These are phyloP conservation scores for Siniperca obscura DNA, from an alignment of 2,797 vertebrate species.

Conservation along the genomic window DNA sequence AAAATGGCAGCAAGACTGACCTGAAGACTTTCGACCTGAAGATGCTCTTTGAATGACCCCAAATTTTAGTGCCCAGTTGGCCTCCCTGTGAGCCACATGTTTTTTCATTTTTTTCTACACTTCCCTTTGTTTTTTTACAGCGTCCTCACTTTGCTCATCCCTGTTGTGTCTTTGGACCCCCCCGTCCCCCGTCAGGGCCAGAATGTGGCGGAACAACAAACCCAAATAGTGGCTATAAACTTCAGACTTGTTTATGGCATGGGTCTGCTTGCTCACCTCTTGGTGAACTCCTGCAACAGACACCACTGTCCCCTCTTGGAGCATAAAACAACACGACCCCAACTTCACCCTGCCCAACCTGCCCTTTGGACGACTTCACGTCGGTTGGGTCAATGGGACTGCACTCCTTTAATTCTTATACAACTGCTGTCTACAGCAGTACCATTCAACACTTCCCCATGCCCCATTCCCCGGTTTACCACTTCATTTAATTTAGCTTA, in stretches of 20 bases:
- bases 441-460: conserved; percentile 12
- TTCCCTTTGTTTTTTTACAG: conserved; percentile 67
- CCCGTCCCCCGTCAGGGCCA: conserved; percentile 32
- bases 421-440: conserved; percentile 4
- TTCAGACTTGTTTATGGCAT: conserved; percentile 85
- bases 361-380: conserved; percentile 64
- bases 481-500: conserved; percentile 47
- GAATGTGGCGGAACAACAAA: conserved; percentile 77
- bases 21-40: conserved; percentile 53
- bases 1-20: conserved; percentile 32
- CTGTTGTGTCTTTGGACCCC: conserved; percentile 46
- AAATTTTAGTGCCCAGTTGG: conserved; percentile 66
- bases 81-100: conserved; percentile 61
- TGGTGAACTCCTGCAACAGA: conserved; percentile 86
- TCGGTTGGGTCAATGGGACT: conserved; percentile 1
- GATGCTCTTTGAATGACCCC: conserved; percentile 74
- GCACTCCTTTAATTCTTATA: conserved; percentile 23
- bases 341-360: conserved; percentile 81
- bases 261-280: conserved; percentile 87
- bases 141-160: conserved; percentile 57
- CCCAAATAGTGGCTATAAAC: conserved; percentile 86
- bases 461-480: conserved; percentile 2
- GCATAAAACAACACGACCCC: conserved; percentile 70
- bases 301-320: conserved; percentile 61
- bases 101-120: conserved; percentile 49